These are phyloP conservation scores for Pelmatolapia mariae DNA, from an alignment of 2,113 vertebrate species.

Conservation along the genomic window DNA sequence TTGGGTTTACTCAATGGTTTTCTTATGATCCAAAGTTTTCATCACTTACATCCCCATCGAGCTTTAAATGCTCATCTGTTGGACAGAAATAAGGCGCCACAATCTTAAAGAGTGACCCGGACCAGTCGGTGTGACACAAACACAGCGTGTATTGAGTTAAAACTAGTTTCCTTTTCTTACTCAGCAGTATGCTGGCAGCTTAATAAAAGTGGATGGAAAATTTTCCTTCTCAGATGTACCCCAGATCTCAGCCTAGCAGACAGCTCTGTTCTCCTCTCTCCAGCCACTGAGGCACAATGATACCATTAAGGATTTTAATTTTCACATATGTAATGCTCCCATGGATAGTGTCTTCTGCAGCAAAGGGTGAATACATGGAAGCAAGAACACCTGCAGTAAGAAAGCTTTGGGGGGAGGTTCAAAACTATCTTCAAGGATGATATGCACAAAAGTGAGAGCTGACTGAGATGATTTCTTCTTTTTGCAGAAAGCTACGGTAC, in stretches of 20 bases:
- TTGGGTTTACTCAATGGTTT: neutral
- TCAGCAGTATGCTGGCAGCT: conserved; percentile 76
- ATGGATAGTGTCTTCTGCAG: conserved; percentile 68
- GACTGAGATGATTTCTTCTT: neutral
- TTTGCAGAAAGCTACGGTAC: conserved; percentile 37
- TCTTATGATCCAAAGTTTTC: neutral
- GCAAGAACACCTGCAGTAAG: conserved; percentile 46
- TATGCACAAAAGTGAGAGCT: neutral
- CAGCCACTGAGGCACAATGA: conserved; percentile 68
- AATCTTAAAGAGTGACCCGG: neutral
- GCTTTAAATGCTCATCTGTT: neutral
- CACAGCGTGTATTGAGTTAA: conserved; percentile 85
- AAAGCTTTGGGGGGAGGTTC: neutral
- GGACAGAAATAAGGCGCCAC: neutral
- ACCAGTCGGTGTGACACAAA: neutral
- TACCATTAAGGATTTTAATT: conserved; percentile 65
- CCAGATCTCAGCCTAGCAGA: conserved; percentile 15
- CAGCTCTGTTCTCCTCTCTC: conserved; percentile 51
- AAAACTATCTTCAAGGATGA: neutral
- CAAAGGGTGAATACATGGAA: conserved; percentile 30
- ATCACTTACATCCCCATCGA: neutral
- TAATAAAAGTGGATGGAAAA: conserved; percentile 83
- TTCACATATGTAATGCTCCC: conserved; percentile 70
- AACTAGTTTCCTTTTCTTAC: conserved; percentile 71
- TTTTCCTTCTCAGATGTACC: conserved; percentile 75